Base-by-base conservation (phyloP, 2,888 invertebrate genomes). In the Odontocolon sp. region DNA sequence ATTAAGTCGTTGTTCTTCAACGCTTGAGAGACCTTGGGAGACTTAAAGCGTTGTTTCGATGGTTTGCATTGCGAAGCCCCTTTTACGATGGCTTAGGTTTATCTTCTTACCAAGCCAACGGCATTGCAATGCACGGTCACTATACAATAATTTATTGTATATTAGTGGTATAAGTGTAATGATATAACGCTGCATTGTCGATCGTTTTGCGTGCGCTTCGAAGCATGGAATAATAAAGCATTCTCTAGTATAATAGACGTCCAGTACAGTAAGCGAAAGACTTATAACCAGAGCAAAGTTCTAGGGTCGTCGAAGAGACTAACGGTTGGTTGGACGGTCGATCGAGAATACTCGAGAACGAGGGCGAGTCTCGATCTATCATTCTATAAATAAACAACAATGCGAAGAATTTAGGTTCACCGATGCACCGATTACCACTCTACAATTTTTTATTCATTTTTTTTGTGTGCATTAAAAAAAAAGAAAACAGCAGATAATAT, bases 221-320 rank as follows among this genome's bases (percentile, higher is more conserved):
- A 64, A 66, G 61, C 5, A 6, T 50, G 70, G 71, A 79, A 74
- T 79, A 74, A 77, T 77, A 77, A 71, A 79, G 59, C 63, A 47
- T 50, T 33, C 57, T 28, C 9, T 40, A n/a, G n/a, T n/a, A 40
- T 11, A 72, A 36, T 31, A 28, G 14, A 47, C 21, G 38, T 40
- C 16, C 26, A 8, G 11, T 26, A 26, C 36, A 56, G 38, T 28
- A 33, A 54, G 11, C 28, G 26, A 45, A 8, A 36, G 31, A 11
- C 63, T 11, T 33, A 11, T 47, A 47, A n/a, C 1, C 21, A 36
- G n/a, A 33, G 21, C 18, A 31, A 6, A 5, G 11, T 23, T 14
- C 33, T 63, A 33, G 21, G 21, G 31, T 18, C 18, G 45, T 61
- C 42, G 33, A 45, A 61, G 14, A 61, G 45, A 31, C 45, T 31